Base-by-base conservation (phyloP, 2,113 vertebrate genomes). In the Rana temporaria region DNA sequence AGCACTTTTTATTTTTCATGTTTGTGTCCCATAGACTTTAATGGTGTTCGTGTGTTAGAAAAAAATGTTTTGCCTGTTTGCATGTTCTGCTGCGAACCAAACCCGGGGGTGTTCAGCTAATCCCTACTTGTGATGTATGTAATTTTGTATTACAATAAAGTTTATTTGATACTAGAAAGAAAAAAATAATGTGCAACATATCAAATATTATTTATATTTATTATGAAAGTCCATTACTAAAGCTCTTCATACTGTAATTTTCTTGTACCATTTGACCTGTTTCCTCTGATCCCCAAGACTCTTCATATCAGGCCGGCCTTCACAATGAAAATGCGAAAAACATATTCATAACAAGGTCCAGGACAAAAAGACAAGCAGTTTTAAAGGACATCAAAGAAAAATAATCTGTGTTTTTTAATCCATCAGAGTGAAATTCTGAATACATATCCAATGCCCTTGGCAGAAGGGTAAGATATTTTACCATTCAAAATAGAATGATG, bases 341-440 rank as follows among this genome's bases (percentile, higher is more conserved):
- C 15, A 81, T 16, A 81, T 72, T 81, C 32, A 52, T 71, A 65
- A 56, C 79, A 55, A 64, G 68, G 60, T 72, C 52, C 68, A 56
- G 30, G 60, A 81, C 34, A 48, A 73, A 32, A 26, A 62, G 79
- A 73, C 42, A 38, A 65, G 59, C 26, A 64, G 19, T 56, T 73
- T 65, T 63, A 81, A 73, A 81, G 79, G 69, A 81, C 59, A 81
- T 52, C 56, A 80, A 64, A 72, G 68, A n/a, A 71, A 80, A 62
- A 52, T 72, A 81, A 71, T 80, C 78, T 71, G 66, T 55, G 24
- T 52, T 81, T 67, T 56, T 73, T 65, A 72, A 73, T 81, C 79
- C 38, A 64, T 72, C 56, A 52, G 57, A 22, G 79, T 56, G 69
- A 38, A 56, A 22, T 34, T 42, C 48, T 65, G 70, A 74, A 74